Conservation (phyloP, 2,888 invertebrate genomes). For the Tetragnatha montana region DNA sequence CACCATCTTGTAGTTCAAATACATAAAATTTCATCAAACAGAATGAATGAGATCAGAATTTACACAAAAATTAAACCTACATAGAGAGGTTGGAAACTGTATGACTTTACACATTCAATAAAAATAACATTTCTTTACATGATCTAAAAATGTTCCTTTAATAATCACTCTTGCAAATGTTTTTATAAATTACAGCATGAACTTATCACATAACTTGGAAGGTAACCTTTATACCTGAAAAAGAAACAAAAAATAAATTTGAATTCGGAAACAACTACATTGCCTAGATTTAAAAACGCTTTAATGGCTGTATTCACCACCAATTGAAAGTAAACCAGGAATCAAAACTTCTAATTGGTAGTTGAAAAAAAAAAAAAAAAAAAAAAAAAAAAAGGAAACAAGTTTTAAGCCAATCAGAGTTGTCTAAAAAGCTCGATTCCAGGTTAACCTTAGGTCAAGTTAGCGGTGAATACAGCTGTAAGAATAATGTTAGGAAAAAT, state of each 20-base stretch:
- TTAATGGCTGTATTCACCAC: too few species aligned
- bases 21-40: constrained; percentile 29
- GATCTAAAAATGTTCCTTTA: constrained; percentile 16
- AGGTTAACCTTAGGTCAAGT: too few species aligned
- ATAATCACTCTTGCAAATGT: constrained; percentile 19
- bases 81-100: constrained; percentile 2
- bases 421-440: too few species aligned
- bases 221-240: constrained; percentile 39
- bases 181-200: constrained; percentile 36
- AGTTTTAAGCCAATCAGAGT: too few species aligned
- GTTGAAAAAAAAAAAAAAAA: too few species aligned
- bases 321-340: too few species aligned
- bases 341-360: too few species aligned
- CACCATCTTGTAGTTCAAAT: neutral
- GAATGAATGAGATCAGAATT: constrained; percentile 48
- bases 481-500: too few species aligned
- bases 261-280: neutral
- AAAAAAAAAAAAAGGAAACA: too few species aligned
- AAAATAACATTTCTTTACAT: constrained; percentile 39
- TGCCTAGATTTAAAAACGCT: neutral
- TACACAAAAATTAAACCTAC: constrained; percentile 23
- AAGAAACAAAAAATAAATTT: constrained; percentile 9
- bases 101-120: constrained; percentile 14
- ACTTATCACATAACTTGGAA: constrained; percentile 52
- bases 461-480: too few species aligned